Conservation (phyloP, 2,797 vertebrate species). For the Enteromius thamalakanensis region DNA sequence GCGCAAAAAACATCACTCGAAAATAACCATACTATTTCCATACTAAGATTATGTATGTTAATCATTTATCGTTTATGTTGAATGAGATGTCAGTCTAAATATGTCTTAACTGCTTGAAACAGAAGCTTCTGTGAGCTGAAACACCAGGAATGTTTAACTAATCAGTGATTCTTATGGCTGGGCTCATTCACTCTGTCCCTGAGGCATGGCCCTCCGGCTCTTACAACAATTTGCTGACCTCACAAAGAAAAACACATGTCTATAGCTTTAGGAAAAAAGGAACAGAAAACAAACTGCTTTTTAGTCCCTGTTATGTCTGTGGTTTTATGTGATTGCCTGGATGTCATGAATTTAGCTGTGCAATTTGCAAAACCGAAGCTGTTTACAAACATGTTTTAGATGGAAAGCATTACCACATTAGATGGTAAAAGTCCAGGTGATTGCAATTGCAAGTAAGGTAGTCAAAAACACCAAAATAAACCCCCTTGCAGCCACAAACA, state of each 20-base stretch:
- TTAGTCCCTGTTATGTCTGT: neutral
- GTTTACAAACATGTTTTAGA: neutral
- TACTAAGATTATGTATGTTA: neutral
- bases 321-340: neutral
- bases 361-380: neutral
- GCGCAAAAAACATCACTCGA: conserved; percentile 3
- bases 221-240: conserved; percentile 12
- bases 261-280: conserved; percentile 10
- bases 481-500: conserved; percentile 28
- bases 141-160: conserved; percentile 1
- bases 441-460: neutral
- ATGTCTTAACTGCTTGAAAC: neutral
- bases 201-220: conserved; percentile 3
- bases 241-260: conserved; percentile 22
- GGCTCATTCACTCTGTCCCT: conserved; percentile 1
- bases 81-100: neutral
- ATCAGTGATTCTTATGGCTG: conserved; percentile 10
- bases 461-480: conserved; percentile 32
- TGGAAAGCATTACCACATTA: neutral
- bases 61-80: neutral
- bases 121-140: neutral
- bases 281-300: neutral
- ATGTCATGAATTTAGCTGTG: conserved; percentile 9
- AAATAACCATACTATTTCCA: neutral
- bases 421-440: neutral